A percentile compares a stretch with the other conserved stretches of the same genome.
Evolutionary conservation across 2,888 invertebrate species (phyloP).

Genomic region (Dermolepida albohirtum): DNA sequence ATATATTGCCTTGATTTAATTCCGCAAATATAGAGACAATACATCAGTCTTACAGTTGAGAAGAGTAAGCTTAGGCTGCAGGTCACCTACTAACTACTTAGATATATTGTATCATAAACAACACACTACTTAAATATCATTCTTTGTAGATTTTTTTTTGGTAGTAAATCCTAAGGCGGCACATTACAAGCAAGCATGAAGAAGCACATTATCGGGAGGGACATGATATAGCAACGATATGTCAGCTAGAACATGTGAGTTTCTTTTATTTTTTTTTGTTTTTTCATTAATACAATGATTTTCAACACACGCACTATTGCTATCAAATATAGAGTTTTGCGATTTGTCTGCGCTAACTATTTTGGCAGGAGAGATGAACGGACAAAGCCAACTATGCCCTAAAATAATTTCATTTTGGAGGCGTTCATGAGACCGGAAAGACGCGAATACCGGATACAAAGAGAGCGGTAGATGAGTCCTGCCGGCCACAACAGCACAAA

Average conservation of each 20-base stretch:
- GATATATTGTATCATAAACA: slow-evolving; percentile 27
- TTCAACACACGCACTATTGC: slow-evolving; percentile 62
- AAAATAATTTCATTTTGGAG: slow-evolving; percentile 39
- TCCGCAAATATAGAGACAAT: slow-evolving; percentile 62
- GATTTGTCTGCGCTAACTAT: slow-evolving; percentile 57
- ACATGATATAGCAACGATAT: slow-evolving; percentile 53
- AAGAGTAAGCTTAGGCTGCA: slow-evolving; percentile 52
- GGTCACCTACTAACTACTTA: slow-evolving; percentile 47
- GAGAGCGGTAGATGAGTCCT: slow-evolving; percentile 47
- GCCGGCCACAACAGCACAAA: slow-evolving; percentile 61
- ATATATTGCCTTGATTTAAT: slow-evolving; percentile 65
- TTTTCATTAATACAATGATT: slow-evolving; percentile 46
- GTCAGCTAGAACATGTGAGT: slow-evolving; percentile 58
- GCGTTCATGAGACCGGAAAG: slow-evolving; percentile 52
- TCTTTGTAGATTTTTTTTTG: neutral
- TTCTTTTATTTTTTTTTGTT: slow-evolving; percentile 51
- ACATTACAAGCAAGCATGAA: slow-evolving; percentile 59
- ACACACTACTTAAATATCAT: slow-evolving; percentile 41
- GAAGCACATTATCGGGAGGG: slow-evolving; percentile 65
- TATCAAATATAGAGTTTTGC: slow-evolving; percentile 61
- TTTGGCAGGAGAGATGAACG: slow-evolving; percentile 66
- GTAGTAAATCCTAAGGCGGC: slow-evolving; percentile 49
- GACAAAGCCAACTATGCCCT: slow-evolving; percentile 64
- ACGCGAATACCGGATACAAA: slow-evolving; percentile 35
- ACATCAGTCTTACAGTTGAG: slow-evolving; percentile 65